Percentiles rank a stretch among this genome's conserved stretches.
Conservation (phyloP, 2,113 vertebrate species). For the Pluvialis apricaria region DNA sequence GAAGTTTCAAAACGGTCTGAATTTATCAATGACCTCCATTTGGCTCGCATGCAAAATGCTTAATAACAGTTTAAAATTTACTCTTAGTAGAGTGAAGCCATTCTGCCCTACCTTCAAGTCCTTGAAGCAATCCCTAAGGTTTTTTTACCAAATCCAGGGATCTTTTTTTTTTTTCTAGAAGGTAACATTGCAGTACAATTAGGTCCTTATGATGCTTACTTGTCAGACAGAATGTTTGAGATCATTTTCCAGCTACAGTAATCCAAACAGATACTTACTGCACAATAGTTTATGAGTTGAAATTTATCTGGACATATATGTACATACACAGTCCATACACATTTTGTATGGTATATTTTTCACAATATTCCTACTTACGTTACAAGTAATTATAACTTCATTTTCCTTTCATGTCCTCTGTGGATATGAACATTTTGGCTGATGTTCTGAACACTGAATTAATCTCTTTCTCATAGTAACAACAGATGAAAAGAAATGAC, state of each 20-base stretch:
- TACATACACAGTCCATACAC: not conserved
- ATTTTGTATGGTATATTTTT: not conserved
- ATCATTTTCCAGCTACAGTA: not conserved
- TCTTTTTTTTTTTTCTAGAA: not conserved
- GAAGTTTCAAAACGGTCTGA: not conserved
- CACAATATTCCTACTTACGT: rapidly evolving
- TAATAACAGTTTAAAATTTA: not conserved
- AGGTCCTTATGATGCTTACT: not conserved
- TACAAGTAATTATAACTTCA: not conserved
- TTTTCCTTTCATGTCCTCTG: not conserved
- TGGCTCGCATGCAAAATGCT: not conserved
- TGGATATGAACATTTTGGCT: not conserved
- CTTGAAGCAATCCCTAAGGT: rapidly evolving
- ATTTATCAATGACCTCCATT: not conserved
- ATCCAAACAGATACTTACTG: not conserved
- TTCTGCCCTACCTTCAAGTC: not conserved
- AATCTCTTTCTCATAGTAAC: not conserved
- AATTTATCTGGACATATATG: not conserved
- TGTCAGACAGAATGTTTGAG: not conserved
- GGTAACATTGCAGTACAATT: not conserved
- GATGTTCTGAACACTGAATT: not conserved
- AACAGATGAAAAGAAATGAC: not conserved
- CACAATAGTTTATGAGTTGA: not conserved
- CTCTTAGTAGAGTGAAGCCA: not conserved
- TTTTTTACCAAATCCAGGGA: not conserved